Percentiles rank a stretch among this genome's conserved stretches.
Conservation (phyloP, 2,113 vertebrate species). For the Taurulus bubalis region DNA sequence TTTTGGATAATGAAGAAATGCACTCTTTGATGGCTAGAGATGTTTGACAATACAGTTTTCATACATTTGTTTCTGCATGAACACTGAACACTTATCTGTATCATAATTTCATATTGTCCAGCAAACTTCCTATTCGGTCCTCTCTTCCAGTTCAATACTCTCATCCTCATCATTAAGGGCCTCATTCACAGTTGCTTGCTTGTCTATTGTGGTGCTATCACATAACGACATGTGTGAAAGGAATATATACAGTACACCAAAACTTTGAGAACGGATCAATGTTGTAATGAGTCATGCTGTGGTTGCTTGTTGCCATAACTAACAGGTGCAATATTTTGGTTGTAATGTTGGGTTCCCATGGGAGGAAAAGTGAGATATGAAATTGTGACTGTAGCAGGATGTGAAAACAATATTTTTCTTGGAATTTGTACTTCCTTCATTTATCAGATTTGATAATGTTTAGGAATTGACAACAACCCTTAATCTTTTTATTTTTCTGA, state of each 20-base stretch:
- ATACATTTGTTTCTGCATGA: background rate
- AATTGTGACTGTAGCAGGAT: background rate
- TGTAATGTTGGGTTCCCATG: background rate
- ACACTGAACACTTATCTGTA: background rate
- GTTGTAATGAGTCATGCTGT: constrained; percentile 18
- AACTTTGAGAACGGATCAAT: constrained; percentile 11
- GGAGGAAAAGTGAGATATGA: background rate
- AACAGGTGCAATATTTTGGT: constrained; percentile 10
- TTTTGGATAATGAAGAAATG: constrained; percentile 6
- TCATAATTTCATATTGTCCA: background rate
- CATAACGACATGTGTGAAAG: background rate
- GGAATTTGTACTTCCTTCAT: background rate
- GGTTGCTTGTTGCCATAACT: constrained; percentile 2
- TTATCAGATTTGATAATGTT: background rate
- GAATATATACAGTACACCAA: background rate
- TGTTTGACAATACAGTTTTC: background rate
- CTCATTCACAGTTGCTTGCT: background rate
- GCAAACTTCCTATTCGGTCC: background rate
- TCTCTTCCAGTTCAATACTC: background rate
- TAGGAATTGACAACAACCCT: background rate
- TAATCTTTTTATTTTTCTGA: background rate
- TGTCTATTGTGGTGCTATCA: constrained; percentile 4
- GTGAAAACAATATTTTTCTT: constrained; percentile 6
- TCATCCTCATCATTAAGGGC: background rate
- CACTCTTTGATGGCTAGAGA: background rate